A percentile compares a stretch with the other conserved stretches of the same genome.
phyloP scores from a whole-genome alignment of 2,113 vertebrate genomes.

The Grallaria varia region DNA sequence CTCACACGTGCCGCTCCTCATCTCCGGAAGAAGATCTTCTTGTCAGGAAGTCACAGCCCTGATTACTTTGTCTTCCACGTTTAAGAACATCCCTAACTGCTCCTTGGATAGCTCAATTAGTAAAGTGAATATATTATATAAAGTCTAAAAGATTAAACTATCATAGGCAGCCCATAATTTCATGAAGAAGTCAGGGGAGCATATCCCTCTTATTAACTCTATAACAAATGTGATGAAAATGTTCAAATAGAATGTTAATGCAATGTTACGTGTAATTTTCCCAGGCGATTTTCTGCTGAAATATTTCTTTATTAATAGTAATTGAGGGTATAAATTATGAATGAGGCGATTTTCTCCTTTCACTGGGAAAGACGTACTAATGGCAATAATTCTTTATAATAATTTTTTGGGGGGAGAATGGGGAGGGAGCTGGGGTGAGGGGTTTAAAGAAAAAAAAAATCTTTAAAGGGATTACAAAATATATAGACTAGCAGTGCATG shows the following conservation, averaged over 20 bases:
- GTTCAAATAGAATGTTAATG: conserved; percentile 99
- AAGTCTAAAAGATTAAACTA: conserved; percentile 99
- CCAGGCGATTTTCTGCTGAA: conserved; percentile 91
- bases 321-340: conserved; percentile 99
- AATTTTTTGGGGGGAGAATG: conserved; percentile 80
- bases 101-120: conserved; percentile 95
- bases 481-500: conserved; percentile 52
- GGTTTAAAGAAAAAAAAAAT: conserved; percentile 54
- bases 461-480: conserved; percentile 78
- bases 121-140: conserved; percentile 97
- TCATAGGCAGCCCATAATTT: conserved; percentile 99
- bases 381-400: conserved; percentile 98
- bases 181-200: conserved; percentile 99
- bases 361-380: conserved; percentile 93
- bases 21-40: conserved; percentile 72
- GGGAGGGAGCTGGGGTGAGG: conserved; percentile 70
- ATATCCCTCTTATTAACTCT: conserved; percentile 99
- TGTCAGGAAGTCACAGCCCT: conserved; percentile 77
- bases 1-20: conserved; percentile 33
- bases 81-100: conserved; percentile 85
- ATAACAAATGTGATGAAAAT: conserved; percentile 99
- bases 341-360: conserved; percentile 94
- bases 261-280: conserved; percentile 98
- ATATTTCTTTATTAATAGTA: conserved; percentile 99
- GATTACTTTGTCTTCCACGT: conserved; percentile 79